phyloP scores from a whole-genome alignment of 2,797 vertebrate genomes.

The Naso thynnoides region DNA sequence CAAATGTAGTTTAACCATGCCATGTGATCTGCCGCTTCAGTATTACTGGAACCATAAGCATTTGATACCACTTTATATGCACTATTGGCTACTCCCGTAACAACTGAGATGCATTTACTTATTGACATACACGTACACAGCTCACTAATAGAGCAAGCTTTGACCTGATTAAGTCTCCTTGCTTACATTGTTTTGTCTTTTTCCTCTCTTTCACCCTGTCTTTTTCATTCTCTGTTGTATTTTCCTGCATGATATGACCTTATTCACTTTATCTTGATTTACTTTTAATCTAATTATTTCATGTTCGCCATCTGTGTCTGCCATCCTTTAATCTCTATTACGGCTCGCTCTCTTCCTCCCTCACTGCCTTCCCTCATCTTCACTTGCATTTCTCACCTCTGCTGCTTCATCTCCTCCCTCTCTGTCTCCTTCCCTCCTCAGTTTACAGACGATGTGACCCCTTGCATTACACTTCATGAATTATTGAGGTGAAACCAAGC shows the following conservation, averaged over 20 bases:
- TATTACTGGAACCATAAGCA: too few species aligned
- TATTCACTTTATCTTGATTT: constrained; percentile 1
- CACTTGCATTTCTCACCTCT: constrained; percentile 37
- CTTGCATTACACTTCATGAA: constrained; percentile 74
- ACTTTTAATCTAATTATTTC: constrained; percentile 6
- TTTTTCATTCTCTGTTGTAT: not conserved
- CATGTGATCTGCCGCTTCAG: too few species aligned
- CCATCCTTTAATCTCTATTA: constrained; percentile 17
- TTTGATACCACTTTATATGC: too few species aligned
- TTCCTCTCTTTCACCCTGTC: not conserved
- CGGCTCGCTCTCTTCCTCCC: not conserved
- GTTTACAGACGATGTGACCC: constrained; percentile 51
- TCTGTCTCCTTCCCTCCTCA: constrained; percentile 6
- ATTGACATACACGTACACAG: too few species aligned
- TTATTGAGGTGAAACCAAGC: constrained; percentile 80
- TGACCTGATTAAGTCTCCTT: not conserved
- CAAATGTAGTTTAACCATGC: too few species aligned
- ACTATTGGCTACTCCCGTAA: too few species aligned
- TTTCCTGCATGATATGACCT: not conserved
- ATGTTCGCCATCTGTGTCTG: constrained; percentile 8
- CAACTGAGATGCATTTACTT: too few species aligned
- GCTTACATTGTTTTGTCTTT: not conserved
- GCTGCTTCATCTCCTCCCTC: not conserved
- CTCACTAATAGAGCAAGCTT: too few species aligned
- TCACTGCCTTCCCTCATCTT: constrained; percentile 22